Conservation (phyloP, 2,113 vertebrate species). For the Dicerorhinus sumatrensis region DNA sequence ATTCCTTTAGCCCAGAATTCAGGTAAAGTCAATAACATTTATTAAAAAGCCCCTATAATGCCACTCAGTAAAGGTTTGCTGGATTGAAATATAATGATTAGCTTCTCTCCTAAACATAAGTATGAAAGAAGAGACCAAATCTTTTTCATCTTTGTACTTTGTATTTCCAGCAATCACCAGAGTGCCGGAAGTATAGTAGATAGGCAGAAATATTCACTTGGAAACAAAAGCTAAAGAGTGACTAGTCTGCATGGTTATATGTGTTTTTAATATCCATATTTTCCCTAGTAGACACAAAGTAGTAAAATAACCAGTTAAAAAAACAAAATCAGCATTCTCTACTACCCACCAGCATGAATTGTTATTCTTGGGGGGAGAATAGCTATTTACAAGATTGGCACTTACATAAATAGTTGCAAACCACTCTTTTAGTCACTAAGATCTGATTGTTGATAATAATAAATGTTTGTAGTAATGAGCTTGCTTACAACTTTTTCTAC, state of each 20-base stretch:
- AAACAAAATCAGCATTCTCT: constrained; percentile 48
- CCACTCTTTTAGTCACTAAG: background rate
- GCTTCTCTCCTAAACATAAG: background rate
- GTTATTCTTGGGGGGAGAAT: background rate
- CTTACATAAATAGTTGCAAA: constrained; percentile 14
- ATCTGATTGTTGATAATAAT: background rate
- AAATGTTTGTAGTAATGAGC: constrained; percentile 33
- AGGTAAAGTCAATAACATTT: constrained; percentile 3
- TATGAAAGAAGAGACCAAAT: constrained; percentile 14
- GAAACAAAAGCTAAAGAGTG: constrained; percentile 47
- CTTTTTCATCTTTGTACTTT: background rate
- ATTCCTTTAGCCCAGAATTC: constrained; percentile 20
- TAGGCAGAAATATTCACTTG: constrained; percentile 36
- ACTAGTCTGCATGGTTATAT: constrained; percentile 5
- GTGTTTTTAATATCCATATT: constrained; percentile 36
- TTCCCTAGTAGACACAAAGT: background rate
- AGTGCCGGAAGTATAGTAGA: background rate
- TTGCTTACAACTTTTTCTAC: constrained; percentile 33
- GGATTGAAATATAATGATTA: background rate
- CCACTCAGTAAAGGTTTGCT: background rate
- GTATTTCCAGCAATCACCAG: constrained; percentile 7
- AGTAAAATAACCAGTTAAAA: constrained; percentile 41
- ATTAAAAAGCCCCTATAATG: background rate
- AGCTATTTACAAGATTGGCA: background rate
- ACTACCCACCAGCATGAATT: background rate